These are phyloP conservation scores for Cardinalis cardinalis DNA, from an alignment of 2,113 vertebrate species.

Conservation along the genomic window DNA sequence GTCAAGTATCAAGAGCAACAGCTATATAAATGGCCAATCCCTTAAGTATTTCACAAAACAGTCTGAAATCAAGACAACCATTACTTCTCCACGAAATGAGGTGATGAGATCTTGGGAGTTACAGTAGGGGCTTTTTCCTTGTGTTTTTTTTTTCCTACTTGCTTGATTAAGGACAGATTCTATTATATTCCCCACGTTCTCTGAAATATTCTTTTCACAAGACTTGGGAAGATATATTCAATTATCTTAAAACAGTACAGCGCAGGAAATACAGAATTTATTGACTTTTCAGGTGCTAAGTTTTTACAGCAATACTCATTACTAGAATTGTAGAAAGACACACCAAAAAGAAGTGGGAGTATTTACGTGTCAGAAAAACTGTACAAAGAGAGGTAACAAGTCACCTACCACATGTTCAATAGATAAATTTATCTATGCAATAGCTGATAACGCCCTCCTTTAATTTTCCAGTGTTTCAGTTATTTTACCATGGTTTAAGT, in stretches of 20 bases:
- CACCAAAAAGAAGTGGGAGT: not conserved
- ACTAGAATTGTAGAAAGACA: not conserved
- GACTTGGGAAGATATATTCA: not conserved
- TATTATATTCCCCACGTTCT: not conserved
- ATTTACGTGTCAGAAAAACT: not conserved
- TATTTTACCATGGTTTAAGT: not conserved
- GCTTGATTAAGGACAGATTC: not conserved
- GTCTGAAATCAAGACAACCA: not conserved
- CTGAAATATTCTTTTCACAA: not conserved
- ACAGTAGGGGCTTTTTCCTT: fast-evolving
- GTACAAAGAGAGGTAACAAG: not conserved
- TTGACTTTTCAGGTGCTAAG: too few relatives aligned
- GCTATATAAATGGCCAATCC: not conserved
- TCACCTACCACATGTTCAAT: not conserved
- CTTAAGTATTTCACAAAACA: not conserved
- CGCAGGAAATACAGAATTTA: not conserved
- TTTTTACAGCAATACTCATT: not conserved
- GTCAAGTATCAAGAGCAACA: not conserved
- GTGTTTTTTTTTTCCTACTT: not conserved
- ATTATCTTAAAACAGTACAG: not conserved
- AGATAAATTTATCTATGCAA: not conserved
- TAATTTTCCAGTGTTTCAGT: not conserved
- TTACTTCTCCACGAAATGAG: fast-evolving
- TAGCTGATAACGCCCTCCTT: not conserved
- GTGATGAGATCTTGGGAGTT: not conserved